Conservation (phyloP, 2,113 vertebrate genomes). For the Thalassoma bifasciatum region DNA sequence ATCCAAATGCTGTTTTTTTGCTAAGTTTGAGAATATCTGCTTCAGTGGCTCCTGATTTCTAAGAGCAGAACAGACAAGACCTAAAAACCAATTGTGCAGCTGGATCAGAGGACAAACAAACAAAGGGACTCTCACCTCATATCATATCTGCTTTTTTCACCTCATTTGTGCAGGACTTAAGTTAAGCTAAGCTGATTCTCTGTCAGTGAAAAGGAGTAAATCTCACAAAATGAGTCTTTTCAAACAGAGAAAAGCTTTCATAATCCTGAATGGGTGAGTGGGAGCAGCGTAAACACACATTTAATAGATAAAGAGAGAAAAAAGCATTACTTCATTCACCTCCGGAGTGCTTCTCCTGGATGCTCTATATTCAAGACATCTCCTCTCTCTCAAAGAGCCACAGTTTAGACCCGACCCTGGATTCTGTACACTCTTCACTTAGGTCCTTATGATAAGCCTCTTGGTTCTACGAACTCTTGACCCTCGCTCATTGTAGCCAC, state of each 20-base stretch:
- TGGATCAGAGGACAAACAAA: background rate
- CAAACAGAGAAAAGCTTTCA: background rate
- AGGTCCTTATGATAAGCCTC: constrained; percentile 50
- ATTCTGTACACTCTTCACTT: constrained; percentile 31
- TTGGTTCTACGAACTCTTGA: constrained; percentile 46
- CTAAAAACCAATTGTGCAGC: background rate
- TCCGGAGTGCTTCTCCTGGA: constrained; percentile 41
- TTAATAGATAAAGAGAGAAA: constrained; percentile 28
- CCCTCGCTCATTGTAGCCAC: constrained; percentile 32
- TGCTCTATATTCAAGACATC: constrained; percentile 45
- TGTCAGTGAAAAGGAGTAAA: constrained; percentile 9
- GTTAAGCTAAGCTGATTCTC: background rate
- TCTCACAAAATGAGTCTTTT: background rate
- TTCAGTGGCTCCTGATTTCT: background rate
- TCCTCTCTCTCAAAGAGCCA: constrained; percentile 36
- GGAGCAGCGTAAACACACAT: constrained; percentile 24
- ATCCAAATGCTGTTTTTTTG: too few species aligned
- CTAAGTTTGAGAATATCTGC: too few species aligned
- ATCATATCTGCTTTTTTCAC: background rate
- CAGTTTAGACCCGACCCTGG: constrained; percentile 35
- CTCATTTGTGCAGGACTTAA: background rate
- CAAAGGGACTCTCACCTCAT: background rate
- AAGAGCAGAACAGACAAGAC: background rate
- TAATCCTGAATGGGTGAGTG: background rate
- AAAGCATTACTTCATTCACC: constrained; percentile 10